A percentile compares a stretch with the other conserved stretches of the same genome.
These are phyloP conservation scores for Mythimna lalbum DNA, from an alignment of 2,888 invertebrate species.

Conservation along the genomic window DNA sequence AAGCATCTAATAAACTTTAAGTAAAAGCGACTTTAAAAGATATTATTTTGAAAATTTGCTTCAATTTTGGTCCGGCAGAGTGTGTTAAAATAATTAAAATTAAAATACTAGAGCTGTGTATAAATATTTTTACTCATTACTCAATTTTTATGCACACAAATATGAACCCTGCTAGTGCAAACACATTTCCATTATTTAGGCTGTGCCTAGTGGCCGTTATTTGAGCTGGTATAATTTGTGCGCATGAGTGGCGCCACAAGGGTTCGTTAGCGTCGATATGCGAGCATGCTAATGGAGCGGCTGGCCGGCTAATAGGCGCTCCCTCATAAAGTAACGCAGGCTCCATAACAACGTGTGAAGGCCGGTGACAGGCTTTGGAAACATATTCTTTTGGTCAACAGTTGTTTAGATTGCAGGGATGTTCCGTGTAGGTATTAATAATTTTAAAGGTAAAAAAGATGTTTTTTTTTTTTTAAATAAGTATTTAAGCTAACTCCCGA, in stretches of 20 bases:
- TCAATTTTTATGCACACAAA: slow-evolving; percentile 4
- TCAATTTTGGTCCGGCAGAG: neutral
- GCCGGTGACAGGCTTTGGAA: slow-evolving; percentile 2
- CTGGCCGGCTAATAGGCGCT: slow-evolving; percentile 38
- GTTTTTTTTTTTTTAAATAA: no score
- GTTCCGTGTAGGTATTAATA: neutral
- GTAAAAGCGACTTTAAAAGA: neutral
- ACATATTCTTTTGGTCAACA: neutral
- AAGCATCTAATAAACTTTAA: neutral
- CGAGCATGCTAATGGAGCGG: slow-evolving; percentile 58
- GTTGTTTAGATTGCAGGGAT: neutral
- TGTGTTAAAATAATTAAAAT: no score
- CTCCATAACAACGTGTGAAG: slow-evolving; percentile 2
- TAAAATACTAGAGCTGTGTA: no score
- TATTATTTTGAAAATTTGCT: no score
- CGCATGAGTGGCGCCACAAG: slow-evolving; percentile 76
- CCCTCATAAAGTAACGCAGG: slow-evolving; percentile 25
- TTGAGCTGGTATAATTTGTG: slow-evolving; percentile 69
- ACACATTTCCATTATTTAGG: slow-evolving; percentile 6
- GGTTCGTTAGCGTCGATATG: slow-evolving; percentile 75
- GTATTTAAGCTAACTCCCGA: no score
- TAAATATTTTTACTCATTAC: no score
- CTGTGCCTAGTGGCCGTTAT: slow-evolving; percentile 8
- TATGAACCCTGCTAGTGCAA: neutral
- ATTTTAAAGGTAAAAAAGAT: neutral